phyloP scores from a whole-genome alignment of 2,888 invertebrate genomes.

The Lepeophtheirus nordmannii region DNA sequence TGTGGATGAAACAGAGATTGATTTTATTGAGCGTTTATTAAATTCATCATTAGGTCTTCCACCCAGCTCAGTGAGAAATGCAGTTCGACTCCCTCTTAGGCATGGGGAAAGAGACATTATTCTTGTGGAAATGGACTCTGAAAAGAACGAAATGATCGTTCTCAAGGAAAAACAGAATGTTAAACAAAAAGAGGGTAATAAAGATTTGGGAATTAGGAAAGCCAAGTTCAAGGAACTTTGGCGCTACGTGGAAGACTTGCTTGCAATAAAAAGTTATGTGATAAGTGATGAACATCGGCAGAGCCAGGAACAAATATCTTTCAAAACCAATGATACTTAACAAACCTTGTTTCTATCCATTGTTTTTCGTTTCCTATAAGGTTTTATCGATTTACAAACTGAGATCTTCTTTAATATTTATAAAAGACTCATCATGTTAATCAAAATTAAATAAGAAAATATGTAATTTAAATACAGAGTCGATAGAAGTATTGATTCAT shows the following conservation, averaged over 20 bases:
- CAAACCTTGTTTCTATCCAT: too few relatives aligned
- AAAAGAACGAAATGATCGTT: background rate
- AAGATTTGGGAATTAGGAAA: slow-evolving; percentile 3
- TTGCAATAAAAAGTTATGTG: background rate
- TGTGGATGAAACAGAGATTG: slow-evolving; percentile 15
- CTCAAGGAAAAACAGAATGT: background rate
- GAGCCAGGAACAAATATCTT: too few relatives aligned
- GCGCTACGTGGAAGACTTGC: slow-evolving; percentile 6
- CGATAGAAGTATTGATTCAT: too few relatives aligned
- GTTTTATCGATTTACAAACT: too few relatives aligned
- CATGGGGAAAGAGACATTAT: background rate
- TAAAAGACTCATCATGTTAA: too few relatives aligned
- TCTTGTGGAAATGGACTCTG: slow-evolving; percentile 13
- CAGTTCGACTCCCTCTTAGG: slow-evolving; percentile 4
- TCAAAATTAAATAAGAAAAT: too few relatives aligned
- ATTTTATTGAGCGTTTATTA: background rate
- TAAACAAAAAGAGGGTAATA: background rate
- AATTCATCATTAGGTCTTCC: slow-evolving; percentile 3
- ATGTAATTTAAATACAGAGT: too few relatives aligned
- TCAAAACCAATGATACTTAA: too few relatives aligned
- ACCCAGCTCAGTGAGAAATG: slow-evolving; percentile 11
- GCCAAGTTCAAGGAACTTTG: slow-evolving; percentile 13
- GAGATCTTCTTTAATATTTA: too few relatives aligned
- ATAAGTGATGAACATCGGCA: too few relatives aligned
- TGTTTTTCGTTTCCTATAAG: too few relatives aligned